Evolutionary conservation across 1,140 invertebrate genomes (phyloP).

Genomic region (Pachyrhynchus sulphureomaculatus): DNA sequence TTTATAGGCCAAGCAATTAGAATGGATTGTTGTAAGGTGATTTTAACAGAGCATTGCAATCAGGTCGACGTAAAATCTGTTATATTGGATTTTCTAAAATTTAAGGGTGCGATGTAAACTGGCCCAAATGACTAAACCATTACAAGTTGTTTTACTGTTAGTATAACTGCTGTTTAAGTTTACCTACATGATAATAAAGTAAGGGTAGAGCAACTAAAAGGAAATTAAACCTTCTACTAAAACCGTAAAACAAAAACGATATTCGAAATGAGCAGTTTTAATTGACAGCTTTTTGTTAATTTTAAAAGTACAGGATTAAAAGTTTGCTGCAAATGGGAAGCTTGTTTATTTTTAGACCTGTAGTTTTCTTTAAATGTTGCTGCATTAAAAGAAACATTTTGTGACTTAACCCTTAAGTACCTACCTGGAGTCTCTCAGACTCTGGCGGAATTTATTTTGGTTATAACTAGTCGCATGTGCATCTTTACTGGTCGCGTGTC

Average conservation of each 20-base stretch:
- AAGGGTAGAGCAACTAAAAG: constrained; percentile 20
- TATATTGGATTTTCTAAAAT: constrained; percentile 46
- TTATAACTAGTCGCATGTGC: no score
- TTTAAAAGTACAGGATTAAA: no score
- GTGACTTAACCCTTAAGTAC: no score
- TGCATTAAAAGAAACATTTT: no score
- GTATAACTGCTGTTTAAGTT: constrained; percentile 19
- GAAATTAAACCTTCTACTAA: constrained; percentile 15
- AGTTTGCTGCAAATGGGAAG: no score
- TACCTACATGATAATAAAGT: constrained; percentile 21
- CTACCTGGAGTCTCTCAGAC: no score
- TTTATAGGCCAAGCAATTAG: constrained; percentile 51
- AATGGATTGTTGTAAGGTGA: constrained; percentile 51
- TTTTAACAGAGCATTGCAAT: constrained; percentile 46
- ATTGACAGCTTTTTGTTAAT: no score
- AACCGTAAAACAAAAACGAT: constrained; percentile 20
- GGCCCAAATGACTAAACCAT: constrained; percentile 20
- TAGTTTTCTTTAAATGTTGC: no score
- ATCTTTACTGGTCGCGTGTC: no score
- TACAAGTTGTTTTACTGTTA: constrained; percentile 22
- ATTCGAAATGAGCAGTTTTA: no score
- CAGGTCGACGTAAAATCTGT: constrained; percentile 44
- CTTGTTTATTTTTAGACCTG: no score
- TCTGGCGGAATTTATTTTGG: no score
- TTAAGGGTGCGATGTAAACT: constrained; percentile 38